Base-by-base conservation (phyloP, 2,888 invertebrate species). In the Didymodactylos carnosus region DNA sequence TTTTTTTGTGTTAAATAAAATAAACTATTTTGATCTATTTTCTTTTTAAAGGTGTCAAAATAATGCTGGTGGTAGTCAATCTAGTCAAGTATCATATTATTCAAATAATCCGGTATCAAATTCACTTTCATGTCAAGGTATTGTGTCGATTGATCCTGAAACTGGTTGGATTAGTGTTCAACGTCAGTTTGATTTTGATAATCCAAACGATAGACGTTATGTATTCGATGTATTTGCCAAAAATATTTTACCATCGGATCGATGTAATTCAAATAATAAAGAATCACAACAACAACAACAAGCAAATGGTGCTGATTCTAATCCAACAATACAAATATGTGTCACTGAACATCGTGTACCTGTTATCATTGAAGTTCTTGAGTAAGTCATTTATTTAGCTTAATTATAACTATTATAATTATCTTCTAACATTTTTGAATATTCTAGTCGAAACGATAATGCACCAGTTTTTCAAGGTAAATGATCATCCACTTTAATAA, bases 101-200 rank as follows among this genome's bases (percentile, higher is more conserved):
- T 62, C 27, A 10, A 62, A 62, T 35, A 62, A 35, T 62, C 53
- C 53, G 35, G 8, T 62, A 19, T 62, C 53, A 16, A 62, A 62
- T 62, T 62, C 53, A 3, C 35, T 62, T 19, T 62, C 53, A 62
- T 62, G 53, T 62, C 53, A 35, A 62, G 35, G 35, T 23, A 35
- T 62, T 19, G 53, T 62, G 27, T 62, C 53, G 16, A 62, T 62
- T 35, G 53, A 62, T 62, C 53, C 53, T 35, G 53, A 62, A 62
- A 62, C 53, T 6, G 53, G 53, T 62, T 62, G 53, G 53, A 94
- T 95, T 84, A 94, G 90, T 83, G 92, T 94, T 23, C 87, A 92
- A 41, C 93, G 92, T 46, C 86, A 92, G 43, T 85, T 97, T 82
- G 95, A 97, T 85, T 88, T 95, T 78, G 97, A 97, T 87, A 92